A percentile compares a stretch with the other conserved stretches of the same genome.
Conservation (phyloP, 2,888 invertebrate species). For the Drosophila borborema region DNA sequence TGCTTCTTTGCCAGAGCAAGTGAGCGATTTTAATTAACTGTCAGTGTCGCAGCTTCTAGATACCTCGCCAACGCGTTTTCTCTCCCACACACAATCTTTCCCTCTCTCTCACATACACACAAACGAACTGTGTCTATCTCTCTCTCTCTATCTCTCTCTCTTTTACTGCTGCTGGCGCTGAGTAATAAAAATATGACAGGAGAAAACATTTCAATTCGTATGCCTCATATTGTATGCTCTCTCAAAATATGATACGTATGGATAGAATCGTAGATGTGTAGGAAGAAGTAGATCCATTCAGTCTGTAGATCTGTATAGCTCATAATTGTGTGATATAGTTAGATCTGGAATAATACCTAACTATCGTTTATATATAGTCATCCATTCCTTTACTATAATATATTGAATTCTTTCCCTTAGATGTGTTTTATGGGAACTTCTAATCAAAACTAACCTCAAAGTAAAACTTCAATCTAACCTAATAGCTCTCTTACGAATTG, state of each 20-base stretch:
- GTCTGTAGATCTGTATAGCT: no score
- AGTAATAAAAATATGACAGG: conserved; percentile 37
- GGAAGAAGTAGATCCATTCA: no score
- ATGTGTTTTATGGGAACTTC: background rate
- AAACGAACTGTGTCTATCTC: background rate
- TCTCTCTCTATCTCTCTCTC: conserved; percentile 3
- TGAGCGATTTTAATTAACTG: conserved; percentile 77
- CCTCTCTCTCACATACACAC: background rate
- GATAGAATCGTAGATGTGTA: no score
- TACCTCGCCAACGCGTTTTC: background rate
- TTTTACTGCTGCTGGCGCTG: conserved; percentile 19
- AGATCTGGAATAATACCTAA: no score
- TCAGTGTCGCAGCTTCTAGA: conserved; percentile 49
- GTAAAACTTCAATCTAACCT: background rate
- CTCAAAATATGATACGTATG: no score
- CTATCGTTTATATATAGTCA: background rate
- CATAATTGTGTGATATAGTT: background rate
- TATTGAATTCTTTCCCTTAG: background rate
- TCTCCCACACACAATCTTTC: background rate
- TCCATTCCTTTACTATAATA: background rate
- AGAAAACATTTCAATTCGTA: background rate
- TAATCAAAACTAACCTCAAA: background rate
- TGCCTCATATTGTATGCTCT: background rate
- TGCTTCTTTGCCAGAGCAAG: conserved; percentile 51
- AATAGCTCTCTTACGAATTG: background rate